phyloP scores from a whole-genome alignment of 2,113 vertebrate species.

The Spea multiplicata region DNA sequence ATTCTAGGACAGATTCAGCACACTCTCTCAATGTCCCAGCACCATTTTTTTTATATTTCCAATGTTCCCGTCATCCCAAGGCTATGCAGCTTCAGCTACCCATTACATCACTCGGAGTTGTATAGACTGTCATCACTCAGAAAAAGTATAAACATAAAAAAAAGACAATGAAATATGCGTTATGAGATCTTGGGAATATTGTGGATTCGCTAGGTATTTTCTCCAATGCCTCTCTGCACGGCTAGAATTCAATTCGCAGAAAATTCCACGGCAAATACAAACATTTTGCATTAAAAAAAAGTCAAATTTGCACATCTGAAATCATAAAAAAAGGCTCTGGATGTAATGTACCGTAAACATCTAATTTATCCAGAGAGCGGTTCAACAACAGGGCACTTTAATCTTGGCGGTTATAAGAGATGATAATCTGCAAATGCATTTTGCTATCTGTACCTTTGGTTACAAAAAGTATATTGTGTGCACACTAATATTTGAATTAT shows the following conservation, averaged over 20 bases:
- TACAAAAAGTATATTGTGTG: background rate
- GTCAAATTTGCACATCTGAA: too few species aligned
- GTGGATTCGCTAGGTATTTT: conserved; percentile 5
- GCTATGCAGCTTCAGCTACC: background rate
- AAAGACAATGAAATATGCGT: background rate
- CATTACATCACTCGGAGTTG: background rate
- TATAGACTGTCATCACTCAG: conserved; percentile 25
- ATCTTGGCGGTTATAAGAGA: background rate
- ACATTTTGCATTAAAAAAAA: too few species aligned
- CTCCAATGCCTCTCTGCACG: background rate
- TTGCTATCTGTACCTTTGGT: conserved; percentile 15
- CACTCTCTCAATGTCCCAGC: conserved; percentile 8
- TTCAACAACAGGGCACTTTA: background rate
- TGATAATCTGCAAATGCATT: background rate
- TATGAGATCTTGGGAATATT: background rate
- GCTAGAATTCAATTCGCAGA: too few species aligned
- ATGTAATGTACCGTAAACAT: background rate
- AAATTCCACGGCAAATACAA: too few species aligned
- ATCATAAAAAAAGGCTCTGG: background rate
- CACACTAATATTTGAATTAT: background rate
- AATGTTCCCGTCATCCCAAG: background rate
- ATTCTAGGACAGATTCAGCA: background rate
- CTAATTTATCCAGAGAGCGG: background rate
- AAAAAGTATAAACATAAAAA: background rate
- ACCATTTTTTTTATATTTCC: conserved; percentile 13